Evolutionary conservation across 2,888 invertebrate genomes (phyloP), one percentile per base, ranked within the genome.

Genomic region (Graphium colonna): DNA sequence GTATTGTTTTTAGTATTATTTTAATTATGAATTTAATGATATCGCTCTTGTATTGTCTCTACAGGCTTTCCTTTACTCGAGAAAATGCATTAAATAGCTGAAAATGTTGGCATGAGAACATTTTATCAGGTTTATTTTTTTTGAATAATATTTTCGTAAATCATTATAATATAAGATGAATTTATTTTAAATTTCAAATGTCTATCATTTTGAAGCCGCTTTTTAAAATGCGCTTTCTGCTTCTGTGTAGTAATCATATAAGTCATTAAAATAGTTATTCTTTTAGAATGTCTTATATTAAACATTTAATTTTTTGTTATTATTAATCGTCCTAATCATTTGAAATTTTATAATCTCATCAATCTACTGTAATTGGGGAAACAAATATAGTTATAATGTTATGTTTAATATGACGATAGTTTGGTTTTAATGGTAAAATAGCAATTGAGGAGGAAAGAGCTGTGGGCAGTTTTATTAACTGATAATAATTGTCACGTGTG

Each of bases 401-500:
- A 3, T 21, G 5, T 21, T 21, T 21, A 3, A 21, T 21, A 21
- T 21, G n/a, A n/a, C n/a, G n/a, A n/a, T n/a, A n/a, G n/a, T n/a
- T n/a, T n/a, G n/a, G n/a, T 21, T 21, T 21, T 21, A 21, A 21
- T 21, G 2, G 5, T 2, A 21, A 21, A 21, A 21, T 21, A 21
- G 5, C 21, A 5, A 21, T 21, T 21, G 21, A 3, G 5, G 5
- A 21, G 21, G 2, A 21, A 21, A 5, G 21, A 21, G 21, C 21
- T 21, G 21, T 44, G n/a, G 12, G 21, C 21, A 50, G 21, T 9
- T 9, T 26, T 3, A 38, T 26, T 3, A 38, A 18, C 28, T 15
- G 31, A 31, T 49, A 50, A 57, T 68, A 57, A 73, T 54, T 42
- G 18, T 42, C n/a, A 39, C 45, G 44, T 79, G 68, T 81, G 72